Evolutionary conservation across 1,140 invertebrate species (phyloP), one percentile per base, ranked within the genome.

Genomic region (Tyrophagus putrescentiae): DNA sequence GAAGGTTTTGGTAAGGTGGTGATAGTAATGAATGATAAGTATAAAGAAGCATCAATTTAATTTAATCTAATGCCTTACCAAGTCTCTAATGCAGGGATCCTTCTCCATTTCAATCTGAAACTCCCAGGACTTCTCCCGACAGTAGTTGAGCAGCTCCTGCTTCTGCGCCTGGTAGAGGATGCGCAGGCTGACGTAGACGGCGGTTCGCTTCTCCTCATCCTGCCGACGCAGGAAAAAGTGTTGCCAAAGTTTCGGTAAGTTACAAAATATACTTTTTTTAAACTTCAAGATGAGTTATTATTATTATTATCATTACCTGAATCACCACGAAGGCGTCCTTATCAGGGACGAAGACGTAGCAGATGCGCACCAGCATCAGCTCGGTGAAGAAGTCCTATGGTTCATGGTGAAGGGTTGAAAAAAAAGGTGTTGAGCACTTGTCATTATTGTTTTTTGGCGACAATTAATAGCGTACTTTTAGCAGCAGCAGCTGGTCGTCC

Each of bases 341-440:
- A 7, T 7, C 18, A 6, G 45, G 45, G 31, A 25, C 45, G 45
- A 25, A 48, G 21, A 48, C 45, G 18, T 7, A 48, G 13, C 45
- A 21, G 21, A 48, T 25, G 7, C 45, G 45, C 9, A 48, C 18
- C 23, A 48, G 23, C 45, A 48, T 48, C 45, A 48, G 23, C 6
- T 48, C 45, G 31, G 45, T 48, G 45, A 48, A 48, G 31, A 48
- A 48, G 31, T 48, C 45, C n/a, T n/a, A n/a, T n/a, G n/a, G n/a
- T n/a, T n/a, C n/a, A n/a, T n/a, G n/a, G n/a, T n/a, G n/a, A n/a
- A n/a, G n/a, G n/a, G n/a, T n/a, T n/a, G n/a, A n/a, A n/a, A n/a
- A n/a, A n/a, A n/a, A n/a, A n/a, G n/a, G n/a, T n/a, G n/a, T n/a
- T n/a, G n/a, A n/a, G n/a, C n/a, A n/a, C n/a, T n/a, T n/a, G n/a